Percentiles rank a stretch among this genome's conserved stretches.
Evolutionary conservation across 2,113 vertebrate species (phyloP).

Genomic region (Pipra filicauda): DNA sequence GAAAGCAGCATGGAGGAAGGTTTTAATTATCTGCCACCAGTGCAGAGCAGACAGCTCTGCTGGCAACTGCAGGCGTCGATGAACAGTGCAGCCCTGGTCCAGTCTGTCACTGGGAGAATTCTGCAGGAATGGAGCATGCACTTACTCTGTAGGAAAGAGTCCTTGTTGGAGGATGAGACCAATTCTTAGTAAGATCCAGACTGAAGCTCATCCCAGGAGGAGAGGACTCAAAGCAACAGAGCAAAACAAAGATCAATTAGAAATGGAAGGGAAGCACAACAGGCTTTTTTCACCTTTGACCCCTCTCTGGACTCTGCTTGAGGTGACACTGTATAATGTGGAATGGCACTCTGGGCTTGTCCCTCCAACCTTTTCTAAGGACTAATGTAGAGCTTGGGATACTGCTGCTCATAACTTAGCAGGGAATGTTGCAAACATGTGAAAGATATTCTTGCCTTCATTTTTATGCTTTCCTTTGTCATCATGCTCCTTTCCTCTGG

Average conservation of each 20-base stretch:
- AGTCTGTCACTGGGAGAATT: not conserved
- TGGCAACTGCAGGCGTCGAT: not conserved
- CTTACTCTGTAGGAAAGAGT: not conserved
- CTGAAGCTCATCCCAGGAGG: not conserved
- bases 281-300: not conserved
- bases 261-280: not conserved
- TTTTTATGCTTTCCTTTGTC: not conserved
- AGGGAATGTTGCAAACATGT: not conserved
- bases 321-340: not conserved
- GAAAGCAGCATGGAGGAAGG: conserved; percentile 19
- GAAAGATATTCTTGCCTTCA: not conserved
- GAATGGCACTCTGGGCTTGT: not conserved
- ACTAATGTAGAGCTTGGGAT: not conserved
- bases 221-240: not conserved
- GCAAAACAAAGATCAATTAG: not conserved
- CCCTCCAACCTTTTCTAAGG: not conserved
- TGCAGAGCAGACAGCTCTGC: not conserved
- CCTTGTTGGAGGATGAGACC: not conserved
- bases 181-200: not conserved
- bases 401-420: not conserved
- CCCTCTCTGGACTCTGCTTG: not conserved
- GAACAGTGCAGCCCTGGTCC: not conserved
- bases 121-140: not conserved
- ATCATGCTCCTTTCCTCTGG: not conserved
- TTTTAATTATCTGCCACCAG: conserved; percentile 3